Percentiles rank a stretch among this genome's conserved stretches.
These are phyloP conservation scores for Microtus montanus DNA, from an alignment of 2,113 vertebrate species.

Conservation along the genomic window DNA sequence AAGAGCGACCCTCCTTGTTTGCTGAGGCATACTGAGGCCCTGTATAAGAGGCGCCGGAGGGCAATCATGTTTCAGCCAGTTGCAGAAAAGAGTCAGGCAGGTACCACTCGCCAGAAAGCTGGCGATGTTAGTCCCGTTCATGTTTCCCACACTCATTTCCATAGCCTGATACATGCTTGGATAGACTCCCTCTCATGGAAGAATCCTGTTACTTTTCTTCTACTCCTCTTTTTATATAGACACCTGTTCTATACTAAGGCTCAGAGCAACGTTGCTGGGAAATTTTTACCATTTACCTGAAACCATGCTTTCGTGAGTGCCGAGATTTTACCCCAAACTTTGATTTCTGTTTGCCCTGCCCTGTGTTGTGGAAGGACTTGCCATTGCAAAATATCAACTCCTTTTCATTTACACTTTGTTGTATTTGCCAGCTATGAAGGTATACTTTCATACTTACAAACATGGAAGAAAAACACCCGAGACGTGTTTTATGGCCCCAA, in stretches of 20 bases:
- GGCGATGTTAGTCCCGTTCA: background rate
- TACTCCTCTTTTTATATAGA: background rate
- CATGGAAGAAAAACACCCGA: background rate
- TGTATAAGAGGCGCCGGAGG: background rate
- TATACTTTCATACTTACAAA: slow-evolving; percentile 5
- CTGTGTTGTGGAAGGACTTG: background rate
- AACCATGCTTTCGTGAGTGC: background rate
- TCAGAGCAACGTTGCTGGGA: background rate
- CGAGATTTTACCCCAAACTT: background rate
- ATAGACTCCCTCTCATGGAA: background rate
- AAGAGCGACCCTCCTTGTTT: background rate
- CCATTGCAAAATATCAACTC: background rate
- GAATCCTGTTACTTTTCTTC: background rate
- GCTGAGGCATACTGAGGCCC: background rate
- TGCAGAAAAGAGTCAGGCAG: background rate
- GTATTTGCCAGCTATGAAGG: background rate
- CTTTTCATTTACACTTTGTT: slow-evolving; percentile 9
- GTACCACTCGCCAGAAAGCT: background rate
- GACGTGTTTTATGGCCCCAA: background rate
- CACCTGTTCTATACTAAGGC: background rate
- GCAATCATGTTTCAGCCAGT: background rate
- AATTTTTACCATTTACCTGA: background rate
- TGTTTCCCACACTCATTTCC: background rate
- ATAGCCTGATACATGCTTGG: background rate
- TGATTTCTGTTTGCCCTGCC: background rate